Percentiles rank a stretch among this genome's conserved stretches.
phyloP scores from a whole-genome alignment of 2,888 invertebrate genomes.

The Mesochorus sp. region DNA sequence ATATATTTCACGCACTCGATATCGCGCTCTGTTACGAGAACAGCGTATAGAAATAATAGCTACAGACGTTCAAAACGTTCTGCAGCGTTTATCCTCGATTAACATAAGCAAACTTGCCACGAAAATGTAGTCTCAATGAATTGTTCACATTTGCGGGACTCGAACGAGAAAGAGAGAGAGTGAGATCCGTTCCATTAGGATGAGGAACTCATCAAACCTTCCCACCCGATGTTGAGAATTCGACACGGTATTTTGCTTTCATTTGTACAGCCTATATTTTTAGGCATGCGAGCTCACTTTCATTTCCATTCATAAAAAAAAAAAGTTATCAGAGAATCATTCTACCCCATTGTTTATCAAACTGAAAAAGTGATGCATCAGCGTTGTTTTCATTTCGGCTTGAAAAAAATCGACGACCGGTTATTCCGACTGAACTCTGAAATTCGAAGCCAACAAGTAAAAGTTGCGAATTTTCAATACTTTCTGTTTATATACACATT shows the following conservation, averaged over 20 bases:
- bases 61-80: slow-evolving; percentile 21
- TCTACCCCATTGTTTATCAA: neutral
- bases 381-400: slow-evolving; percentile 36
- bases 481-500: too few species aligned
- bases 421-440: neutral
- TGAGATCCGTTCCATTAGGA: slow-evolving; percentile 37
- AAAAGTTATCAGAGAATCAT: neutral
- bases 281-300: slow-evolving; percentile 21
- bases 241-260: slow-evolving; percentile 36
- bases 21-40: slow-evolving; percentile 21
- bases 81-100: slow-evolving; percentile 52
- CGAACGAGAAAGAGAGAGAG: slow-evolving; percentile 1
- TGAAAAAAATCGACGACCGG: slow-evolving; percentile 26
- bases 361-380: neutral
- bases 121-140: slow-evolving; percentile 34
- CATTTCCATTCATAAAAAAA: slow-evolving; percentile 26
- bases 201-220: slow-evolving; percentile 32
- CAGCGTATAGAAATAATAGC: slow-evolving; percentile 53
- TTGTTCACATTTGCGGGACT: slow-evolving; percentile 25
- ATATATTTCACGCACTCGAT: slow-evolving; percentile 49
- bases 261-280: slow-evolving; percentile 41
- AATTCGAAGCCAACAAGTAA: neutral
- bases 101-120: slow-evolving; percentile 57
- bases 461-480: too few species aligned
- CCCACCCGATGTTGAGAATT: slow-evolving; percentile 25